A percentile compares a stretch with the other conserved stretches of the same genome.
Conservation (phyloP, 2,888 invertebrate genomes). For the Caenorhabditis doughertyi region DNA sequence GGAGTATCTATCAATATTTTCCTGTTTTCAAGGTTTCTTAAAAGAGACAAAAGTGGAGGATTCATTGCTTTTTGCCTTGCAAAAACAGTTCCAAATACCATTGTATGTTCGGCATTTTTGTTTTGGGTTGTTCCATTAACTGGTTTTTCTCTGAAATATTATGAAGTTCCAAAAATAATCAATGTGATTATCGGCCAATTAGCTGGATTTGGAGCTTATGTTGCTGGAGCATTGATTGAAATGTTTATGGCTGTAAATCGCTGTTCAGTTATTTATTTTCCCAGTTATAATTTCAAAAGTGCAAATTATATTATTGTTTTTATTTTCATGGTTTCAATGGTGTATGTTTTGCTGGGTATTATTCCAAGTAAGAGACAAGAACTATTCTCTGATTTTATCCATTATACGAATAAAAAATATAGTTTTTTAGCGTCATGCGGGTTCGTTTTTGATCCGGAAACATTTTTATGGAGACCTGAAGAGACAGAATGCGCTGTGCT, state of each 20-base stretch:
- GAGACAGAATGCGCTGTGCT: conserved; percentile 11
- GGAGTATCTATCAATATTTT: conserved; percentile 26
- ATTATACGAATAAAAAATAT: not conserved
- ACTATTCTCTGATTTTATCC: no score
- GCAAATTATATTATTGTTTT: conserved; percentile 9
- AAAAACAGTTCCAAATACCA: conserved; percentile 41
- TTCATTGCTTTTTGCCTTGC: conserved; percentile 39
- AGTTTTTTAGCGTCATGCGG: conserved; percentile 31
- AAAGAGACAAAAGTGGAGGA: conserved; percentile 3
- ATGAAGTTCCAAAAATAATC: conserved; percentile 11
- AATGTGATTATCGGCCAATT: conserved; percentile 31
- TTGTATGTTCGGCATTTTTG: conserved; percentile 33
- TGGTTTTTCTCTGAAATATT: conserved; percentile 1
- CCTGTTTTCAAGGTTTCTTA: conserved; percentile 22
- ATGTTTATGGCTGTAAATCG: conserved; percentile 50
- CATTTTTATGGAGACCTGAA: conserved; percentile 37
- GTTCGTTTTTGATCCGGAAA: conserved; percentile 44
- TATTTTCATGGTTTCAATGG: not conserved
- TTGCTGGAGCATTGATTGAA: conserved; percentile 39
- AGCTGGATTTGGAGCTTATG: conserved; percentile 37
- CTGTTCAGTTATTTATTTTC: conserved; percentile 28
- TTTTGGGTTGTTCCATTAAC: conserved; percentile 45
- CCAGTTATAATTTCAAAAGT: conserved; percentile 2
- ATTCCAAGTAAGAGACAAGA: conserved; percentile 16
- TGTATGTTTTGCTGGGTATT: conserved; percentile 8